Percentiles rank a stretch among this genome's conserved stretches.
These are phyloP conservation scores for Labeo calbasu DNA, from an alignment of 2,797 vertebrate species.

Conservation along the genomic window DNA sequence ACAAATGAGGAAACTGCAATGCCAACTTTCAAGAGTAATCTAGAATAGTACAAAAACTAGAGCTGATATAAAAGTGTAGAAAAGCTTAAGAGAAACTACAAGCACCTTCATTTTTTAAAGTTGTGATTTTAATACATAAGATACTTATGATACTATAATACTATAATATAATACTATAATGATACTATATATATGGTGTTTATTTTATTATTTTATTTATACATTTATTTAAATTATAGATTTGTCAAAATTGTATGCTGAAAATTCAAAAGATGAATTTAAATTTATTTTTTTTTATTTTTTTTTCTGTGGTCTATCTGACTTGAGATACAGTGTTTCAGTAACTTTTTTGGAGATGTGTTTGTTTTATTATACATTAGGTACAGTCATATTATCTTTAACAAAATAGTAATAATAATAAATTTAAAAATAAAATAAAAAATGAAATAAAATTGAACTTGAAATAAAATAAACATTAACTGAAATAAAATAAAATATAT, in stretches of 20 bases:
- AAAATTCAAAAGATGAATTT: background rate
- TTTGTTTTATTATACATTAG: background rate
- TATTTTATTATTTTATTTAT: background rate
- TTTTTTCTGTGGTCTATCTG: background rate
- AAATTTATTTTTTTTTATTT: too few relatives aligned
- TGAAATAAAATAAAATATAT: too few relatives aligned
- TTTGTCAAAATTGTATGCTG: background rate
- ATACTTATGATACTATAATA: too few relatives aligned
- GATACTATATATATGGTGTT: background rate
- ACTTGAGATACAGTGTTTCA: background rate
- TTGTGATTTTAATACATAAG: background rate
- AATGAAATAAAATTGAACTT: too few relatives aligned
- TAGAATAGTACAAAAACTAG: background rate
- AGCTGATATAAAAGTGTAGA: background rate
- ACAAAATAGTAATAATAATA: background rate
- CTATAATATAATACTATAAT: too few relatives aligned
- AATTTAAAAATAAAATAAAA: too few relatives aligned
- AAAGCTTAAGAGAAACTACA: background rate
- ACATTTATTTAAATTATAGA: background rate
- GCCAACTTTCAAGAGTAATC: background rate
- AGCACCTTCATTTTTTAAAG: background rate
- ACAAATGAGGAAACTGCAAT: background rate
- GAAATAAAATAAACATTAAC: too few relatives aligned
- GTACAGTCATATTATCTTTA: background rate
- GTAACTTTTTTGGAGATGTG: background rate